phyloP scores from a whole-genome alignment of 1,140 invertebrate genomes.

The Orius insidiosus region DNA sequence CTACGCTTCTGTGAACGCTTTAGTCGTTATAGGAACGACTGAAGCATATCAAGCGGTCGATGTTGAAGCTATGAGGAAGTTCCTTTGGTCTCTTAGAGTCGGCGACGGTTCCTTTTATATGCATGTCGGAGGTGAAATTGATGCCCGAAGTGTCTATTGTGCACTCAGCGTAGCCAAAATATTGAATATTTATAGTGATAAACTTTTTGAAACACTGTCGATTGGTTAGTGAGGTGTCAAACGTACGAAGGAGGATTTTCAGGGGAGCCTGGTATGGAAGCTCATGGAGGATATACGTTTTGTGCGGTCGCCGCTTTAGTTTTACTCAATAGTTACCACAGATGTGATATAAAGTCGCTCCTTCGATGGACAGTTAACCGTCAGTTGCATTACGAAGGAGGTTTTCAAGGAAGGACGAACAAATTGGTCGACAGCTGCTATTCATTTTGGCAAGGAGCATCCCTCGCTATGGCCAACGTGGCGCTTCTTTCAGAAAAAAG shows the following conservation, averaged over 20 bases:
- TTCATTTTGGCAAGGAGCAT: constrained; percentile 94
- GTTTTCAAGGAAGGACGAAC: constrained; percentile 90
- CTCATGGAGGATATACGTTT: constrained; percentile 96
- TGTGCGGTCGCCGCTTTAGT: constrained; percentile 83
- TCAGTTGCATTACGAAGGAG: constrained; percentile 81
- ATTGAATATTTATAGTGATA: constrained; percentile 59
- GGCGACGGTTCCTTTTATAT: constrained; percentile 82
- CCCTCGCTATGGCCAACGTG: constrained; percentile 28
- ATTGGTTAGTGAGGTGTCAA: constrained; percentile 78
- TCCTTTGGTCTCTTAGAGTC: constrained; percentile 56
- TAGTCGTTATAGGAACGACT: constrained; percentile 73
- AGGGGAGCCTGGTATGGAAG: constrained; percentile 85
- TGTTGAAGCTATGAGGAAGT: constrained; percentile 51
- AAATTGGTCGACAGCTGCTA: constrained; percentile 98
- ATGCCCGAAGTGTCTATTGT: constrained; percentile 91
- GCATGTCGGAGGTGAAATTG: constrained; percentile 85
- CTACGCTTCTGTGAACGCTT: constrained; percentile 87
- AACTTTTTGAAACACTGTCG: constrained; percentile 68
- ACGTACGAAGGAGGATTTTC: constrained; percentile 98
- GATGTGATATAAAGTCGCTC: constrained; percentile 61
- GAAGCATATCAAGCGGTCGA: constrained; percentile 77
- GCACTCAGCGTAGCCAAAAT: constrained; percentile 75
- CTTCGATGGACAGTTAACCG: constrained; percentile 73
- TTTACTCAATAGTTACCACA: constrained; percentile 58
- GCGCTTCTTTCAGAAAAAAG: constrained; percentile 19